Evolutionary conservation across 2,113 vertebrate species (phyloP).

Genomic region (Corydoras maculifer): DNA sequence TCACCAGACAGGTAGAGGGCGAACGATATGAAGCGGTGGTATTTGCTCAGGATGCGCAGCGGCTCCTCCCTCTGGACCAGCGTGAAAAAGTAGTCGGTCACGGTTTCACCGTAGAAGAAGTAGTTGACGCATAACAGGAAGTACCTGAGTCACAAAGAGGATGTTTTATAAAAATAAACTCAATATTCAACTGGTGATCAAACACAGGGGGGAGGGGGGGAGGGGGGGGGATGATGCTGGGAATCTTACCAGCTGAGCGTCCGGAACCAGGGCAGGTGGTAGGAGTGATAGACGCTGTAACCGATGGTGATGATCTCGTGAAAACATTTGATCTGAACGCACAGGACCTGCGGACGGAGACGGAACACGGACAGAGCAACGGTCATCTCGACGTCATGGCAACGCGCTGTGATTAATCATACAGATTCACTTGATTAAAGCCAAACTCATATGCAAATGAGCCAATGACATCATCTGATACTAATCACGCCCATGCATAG

Average conservation of each 20-base stretch:
- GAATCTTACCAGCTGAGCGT: constrained; percentile 89
- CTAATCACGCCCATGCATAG: too few relatives aligned
- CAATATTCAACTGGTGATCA: too few relatives aligned
- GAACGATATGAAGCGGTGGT: constrained; percentile 97
- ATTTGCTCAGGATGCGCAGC: constrained; percentile 93
- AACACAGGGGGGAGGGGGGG: background rate
- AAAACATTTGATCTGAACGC: constrained; percentile 79
- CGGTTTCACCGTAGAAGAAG: constrained; percentile 96
- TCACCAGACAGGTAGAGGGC: constrained; percentile 91
- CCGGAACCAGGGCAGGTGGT: constrained; percentile 96
- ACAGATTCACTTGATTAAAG: too few relatives aligned
- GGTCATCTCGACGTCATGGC: background rate
- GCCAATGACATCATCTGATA: too few relatives aligned
- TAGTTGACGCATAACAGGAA: constrained; percentile 97
- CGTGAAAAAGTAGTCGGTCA: constrained; percentile 95
- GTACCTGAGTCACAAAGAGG: constrained; percentile 70
- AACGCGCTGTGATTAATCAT: too few relatives aligned
- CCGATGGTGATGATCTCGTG: constrained; percentile 97
- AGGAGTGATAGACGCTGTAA: constrained; percentile 96
- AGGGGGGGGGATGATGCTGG: constrained; percentile 3
- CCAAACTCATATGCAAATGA: too few relatives aligned
- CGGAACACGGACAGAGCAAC: background rate
- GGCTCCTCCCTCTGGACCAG: constrained; percentile 96
- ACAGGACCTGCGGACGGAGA: constrained; percentile 19
- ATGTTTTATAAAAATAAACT: too few relatives aligned